These are phyloP conservation scores for Trachops cirrhosus DNA, from an alignment of 2,797 vertebrate species.

Conservation along the genomic window DNA sequence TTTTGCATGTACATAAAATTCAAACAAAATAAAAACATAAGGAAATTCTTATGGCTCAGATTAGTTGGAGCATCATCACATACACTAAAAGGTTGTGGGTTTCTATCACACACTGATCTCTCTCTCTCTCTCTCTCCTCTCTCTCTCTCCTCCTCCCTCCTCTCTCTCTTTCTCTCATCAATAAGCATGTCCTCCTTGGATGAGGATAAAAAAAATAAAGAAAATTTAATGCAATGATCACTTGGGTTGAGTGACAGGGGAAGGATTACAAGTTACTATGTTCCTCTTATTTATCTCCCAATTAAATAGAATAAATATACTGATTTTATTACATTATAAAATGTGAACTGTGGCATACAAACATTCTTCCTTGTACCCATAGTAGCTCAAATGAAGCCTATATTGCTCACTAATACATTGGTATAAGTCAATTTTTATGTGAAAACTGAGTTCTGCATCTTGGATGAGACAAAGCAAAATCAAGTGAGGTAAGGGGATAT, in stretches of 20 bases:
- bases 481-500: not conserved
- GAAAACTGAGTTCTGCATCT: not conserved
- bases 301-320: not conserved
- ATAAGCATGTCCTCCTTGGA: too few relatives aligned
- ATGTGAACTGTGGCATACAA: not conserved
- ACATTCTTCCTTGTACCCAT: not conserved
- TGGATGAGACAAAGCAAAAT: not conserved
- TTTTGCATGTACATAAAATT: not conserved
- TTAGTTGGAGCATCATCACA: not conserved
- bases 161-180: too few relatives aligned
- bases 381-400: not conserved
- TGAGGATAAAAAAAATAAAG: not conserved
- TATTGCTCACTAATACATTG: not conserved
- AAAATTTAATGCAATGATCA: not conserved
- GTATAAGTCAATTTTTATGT: not conserved
- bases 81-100: too few relatives aligned
- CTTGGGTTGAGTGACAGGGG: not conserved
- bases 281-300: not conserved
- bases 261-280: not conserved
- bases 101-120: not conserved
- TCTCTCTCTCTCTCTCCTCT: too few relatives aligned
- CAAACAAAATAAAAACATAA: not conserved
- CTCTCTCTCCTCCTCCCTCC: fast-evolving
- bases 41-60: not conserved
- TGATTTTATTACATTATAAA: not conserved